Conservation (phyloP, 2,113 vertebrate species). For the Desmodus rotundus region DNA sequence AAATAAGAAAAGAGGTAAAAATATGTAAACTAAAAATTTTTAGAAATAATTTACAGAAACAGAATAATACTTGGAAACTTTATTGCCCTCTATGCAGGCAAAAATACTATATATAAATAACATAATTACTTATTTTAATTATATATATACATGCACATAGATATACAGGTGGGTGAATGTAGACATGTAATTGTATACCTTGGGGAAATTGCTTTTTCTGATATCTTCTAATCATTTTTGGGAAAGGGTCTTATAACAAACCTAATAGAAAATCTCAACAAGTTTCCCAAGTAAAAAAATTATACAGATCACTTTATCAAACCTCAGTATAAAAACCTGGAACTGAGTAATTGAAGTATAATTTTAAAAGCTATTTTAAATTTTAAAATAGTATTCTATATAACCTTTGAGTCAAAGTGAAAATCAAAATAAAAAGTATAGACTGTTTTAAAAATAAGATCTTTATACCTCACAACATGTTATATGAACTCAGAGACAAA, state of each 20-base stretch:
- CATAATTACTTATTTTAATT: background rate
- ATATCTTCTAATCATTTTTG: background rate
- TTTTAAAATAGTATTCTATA: background rate
- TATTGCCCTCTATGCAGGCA: background rate
- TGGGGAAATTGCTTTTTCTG: background rate
- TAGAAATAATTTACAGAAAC: background rate
- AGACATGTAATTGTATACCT: background rate
- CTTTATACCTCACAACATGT: background rate
- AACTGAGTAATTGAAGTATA: background rate
- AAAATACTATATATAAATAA: background rate
- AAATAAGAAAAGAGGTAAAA: background rate
- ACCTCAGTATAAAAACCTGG: background rate
- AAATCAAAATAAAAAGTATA: background rate
- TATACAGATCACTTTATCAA: background rate
- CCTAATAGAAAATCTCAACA: background rate
- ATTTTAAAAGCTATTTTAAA: background rate
- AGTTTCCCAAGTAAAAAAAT: background rate
- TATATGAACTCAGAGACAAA: background rate
- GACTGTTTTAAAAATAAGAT: background rate
- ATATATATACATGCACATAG: background rate
- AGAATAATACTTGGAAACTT: conserved; percentile 12
- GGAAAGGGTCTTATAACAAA: background rate
- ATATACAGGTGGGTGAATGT: background rate
- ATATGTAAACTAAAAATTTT: background rate
- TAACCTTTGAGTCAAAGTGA: background rate